Conservation (phyloP, 1,140 invertebrate species). For the Mactra quadrangularis region DNA sequence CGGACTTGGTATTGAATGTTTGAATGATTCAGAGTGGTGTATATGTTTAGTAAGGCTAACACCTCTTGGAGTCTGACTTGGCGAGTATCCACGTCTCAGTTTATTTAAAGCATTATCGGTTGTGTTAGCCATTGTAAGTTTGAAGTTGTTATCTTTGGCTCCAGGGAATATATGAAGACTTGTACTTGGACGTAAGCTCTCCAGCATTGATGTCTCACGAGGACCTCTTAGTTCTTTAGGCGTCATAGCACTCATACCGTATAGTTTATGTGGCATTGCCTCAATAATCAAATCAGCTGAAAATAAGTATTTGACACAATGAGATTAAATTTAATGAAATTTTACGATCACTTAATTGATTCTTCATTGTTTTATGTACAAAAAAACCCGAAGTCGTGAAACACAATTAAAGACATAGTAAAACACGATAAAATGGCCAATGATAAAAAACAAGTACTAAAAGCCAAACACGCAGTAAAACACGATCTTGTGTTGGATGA, state of each 20-base stretch:
- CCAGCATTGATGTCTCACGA: slow-evolving; percentile 23
- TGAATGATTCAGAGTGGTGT: no score
- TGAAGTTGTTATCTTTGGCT: slow-evolving; percentile 29
- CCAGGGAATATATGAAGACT: slow-evolving; percentile 16
- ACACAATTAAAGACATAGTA: no score
- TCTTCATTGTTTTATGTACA: background rate
- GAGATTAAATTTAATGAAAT: no score
- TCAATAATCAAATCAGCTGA: slow-evolving; percentile 43
- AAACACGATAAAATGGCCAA: no score
- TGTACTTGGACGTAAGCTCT: slow-evolving; percentile 11
- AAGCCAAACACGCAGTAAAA: no score
- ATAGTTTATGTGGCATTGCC: slow-evolving; percentile 31
- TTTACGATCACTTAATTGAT: background rate
- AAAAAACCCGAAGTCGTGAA: no score
- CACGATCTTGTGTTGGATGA: no score
- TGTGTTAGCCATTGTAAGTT: background rate
- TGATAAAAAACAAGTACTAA: no score
- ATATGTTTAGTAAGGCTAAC: no score
- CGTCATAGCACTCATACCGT: background rate
- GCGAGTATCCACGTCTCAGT: no score
- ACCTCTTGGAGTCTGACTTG: no score
- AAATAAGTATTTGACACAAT: background rate
- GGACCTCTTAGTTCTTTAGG: background rate
- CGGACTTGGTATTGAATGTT: background rate
- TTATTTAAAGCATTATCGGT: no score